Base-by-base conservation (phyloP, 1,140 invertebrate genomes). In the Plutomurus gul region DNA sequence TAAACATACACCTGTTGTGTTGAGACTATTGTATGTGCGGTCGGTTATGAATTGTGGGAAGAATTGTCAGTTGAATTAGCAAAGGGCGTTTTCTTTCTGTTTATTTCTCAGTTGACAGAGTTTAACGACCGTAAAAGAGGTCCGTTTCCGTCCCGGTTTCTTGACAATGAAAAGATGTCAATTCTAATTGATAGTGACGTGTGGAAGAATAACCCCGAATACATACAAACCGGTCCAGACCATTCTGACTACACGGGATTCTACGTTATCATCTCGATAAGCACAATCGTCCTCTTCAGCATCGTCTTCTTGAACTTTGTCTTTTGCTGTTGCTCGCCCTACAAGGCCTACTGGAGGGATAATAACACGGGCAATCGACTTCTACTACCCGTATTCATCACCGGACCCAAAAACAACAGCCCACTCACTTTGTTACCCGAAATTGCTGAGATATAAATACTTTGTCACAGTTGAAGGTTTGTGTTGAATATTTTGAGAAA, bases 401-500 rank as follows among this genome's bases (percentile, higher is more conserved):
- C 10, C 18, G 0, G 1, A 0, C 93, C 94, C 82, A 92, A 43
- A 43, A 72, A 93, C 77, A 93, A 94, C 10, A 3, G 10, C 4
- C 70, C 70, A 1, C 11, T 72, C 5, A 72, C 70, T 25, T 25
- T 72, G 2, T 11, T 72, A 4, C 70, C 70, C 13, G 70, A 72
- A 22, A 72, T 72, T 72, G 0, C 39, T 40, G 6, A 40, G 1
- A 27, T 84, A 80, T 82, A 4, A 60, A 30, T 56, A n/a, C n/a
- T n/a, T n/a, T n/a, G n/a, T n/a, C n/a, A n/a, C n/a, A n/a, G 85
- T 94, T 93, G 87, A 93, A 94, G 83, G 93, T 94, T 79, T 95
- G 90, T 90, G 43, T 0, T 74, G 51, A 8, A n/a, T n/a, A n/a
- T n/a, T n/a, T n/a, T n/a, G n/a, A n/a, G n/a, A n/a, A n/a, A n/a